Evolutionary conservation across 1,140 invertebrate genomes (phyloP), one percentile per base, ranked within the genome.

Genomic region (Formica selysi): DNA sequence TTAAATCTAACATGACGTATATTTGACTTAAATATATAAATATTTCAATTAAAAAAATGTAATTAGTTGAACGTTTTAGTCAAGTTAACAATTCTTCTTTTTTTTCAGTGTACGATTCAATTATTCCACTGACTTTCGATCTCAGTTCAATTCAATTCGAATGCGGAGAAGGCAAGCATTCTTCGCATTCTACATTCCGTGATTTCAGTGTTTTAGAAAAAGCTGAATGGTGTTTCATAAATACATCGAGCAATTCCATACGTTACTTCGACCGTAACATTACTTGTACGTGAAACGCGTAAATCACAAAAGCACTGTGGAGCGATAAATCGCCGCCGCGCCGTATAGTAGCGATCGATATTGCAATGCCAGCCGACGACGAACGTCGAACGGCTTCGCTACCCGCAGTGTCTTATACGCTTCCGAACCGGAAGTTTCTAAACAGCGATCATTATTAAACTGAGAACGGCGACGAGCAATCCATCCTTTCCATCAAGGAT

Each of bases 331-430:
- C 70, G 62, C 57, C 41, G 84, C 61, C 51, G 6, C 16, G 44
- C 32, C 32, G 51, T 36, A 32, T 10, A n/a, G n/a, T 10, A 29
- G 54, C 86, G 89, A 87, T 90, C 89, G 88, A 90, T 90, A 90
- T 90, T 89, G 48, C 74, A 51, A 70, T 78, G 57, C 67, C 57
- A 19, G 29, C 36, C 29, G 19, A 32, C 38, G 85, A 54, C 8
- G 48, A 73, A 54, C 11, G 68, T 87, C 57, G 76, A 11, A 36
- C 36, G 74, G 70, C 64, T 81, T 61, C 65, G 79, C 59, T 68
- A 78, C n/a, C 74, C 70, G 76, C 70, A 76, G 48, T 48, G 88
- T 87, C 89, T 90, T 83, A 85, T 51, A 51, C 70, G 78, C 74
- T 87, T 90, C 89, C 89, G 88, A 16, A 64, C 54, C 22, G n/a